Base-by-base conservation (phyloP, 2,113 vertebrate species). In the Vidua chalybeata region DNA sequence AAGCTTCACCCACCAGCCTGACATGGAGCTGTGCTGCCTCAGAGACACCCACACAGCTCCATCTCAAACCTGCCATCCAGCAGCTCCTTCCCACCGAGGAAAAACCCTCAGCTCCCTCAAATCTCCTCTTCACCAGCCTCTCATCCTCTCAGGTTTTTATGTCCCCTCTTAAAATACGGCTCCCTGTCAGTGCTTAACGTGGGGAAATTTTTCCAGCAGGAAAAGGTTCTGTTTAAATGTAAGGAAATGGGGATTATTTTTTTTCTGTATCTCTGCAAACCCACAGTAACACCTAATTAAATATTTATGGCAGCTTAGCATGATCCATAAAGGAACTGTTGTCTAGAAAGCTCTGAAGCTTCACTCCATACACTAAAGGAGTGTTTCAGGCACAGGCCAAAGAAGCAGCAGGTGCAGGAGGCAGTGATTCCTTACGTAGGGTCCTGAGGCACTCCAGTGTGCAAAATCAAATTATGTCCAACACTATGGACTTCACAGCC, bases 281-380 rank as follows among this genome's bases (percentile, higher is more conserved):
- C 88, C 78, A 90, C 74, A 91, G 67, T 58, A 81, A 89, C 77
- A 95, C 87, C 82, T 90, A 75, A 96, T 94, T 79, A 93, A 95
- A 86, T 79, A 90, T 95, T 88, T 86, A 93, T 93, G 88, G 85
- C 2, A 3, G 80, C 51, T 96, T 91, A 95, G 68, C 85, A 58
- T 0, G 5, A 49, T 91, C 61, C 77, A 90, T 90, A 93, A 93
- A 92, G 95, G 81, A 90, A 3, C 88, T 84, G 76, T 94, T 96
- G 77, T 95, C 77, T 56, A 48, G 73, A 90, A 81, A 74, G 80
- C 67, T 87, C 73, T 6, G 12, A 72, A 83, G 46, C 73, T 45
- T 68, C 9, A 1, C 56, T 85, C 80, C 59, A 21, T 87, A 62
- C 51, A 87, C 69, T 61, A 12, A 78, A 76, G 86, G 46, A 84